Base-by-base conservation (phyloP, 2,113 vertebrate species). In the Gallinago media region DNA sequence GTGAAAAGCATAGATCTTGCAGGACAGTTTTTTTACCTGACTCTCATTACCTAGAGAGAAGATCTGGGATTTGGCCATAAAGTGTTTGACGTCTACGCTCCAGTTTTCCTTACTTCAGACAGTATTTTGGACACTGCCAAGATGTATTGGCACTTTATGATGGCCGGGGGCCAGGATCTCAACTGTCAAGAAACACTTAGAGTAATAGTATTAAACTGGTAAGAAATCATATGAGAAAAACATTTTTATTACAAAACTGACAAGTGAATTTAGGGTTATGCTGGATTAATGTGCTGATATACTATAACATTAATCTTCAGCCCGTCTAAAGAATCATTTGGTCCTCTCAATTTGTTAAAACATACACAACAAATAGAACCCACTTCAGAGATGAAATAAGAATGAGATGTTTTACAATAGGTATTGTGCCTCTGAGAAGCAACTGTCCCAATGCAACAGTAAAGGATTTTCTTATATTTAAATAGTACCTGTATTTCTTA, bases 111-210 rank as follows among this genome's bases (percentile, higher is more conserved):
- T 66, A 36, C 70, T 97, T 91, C 58, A 92, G 85, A 86, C 38
- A 66, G 73, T 83, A 86, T 92, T 97, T 73, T 84, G 63, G 94
- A 92, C 91, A 95, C 67, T 96, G 91, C 71, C 96, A 93, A 95
- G 86, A 93, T 66, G 70, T 67, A 93, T 18, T 95, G 92, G 92
- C 96, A 98, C 92, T 97, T 97, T 68, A 66, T 0, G 3, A 92
- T 79, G 82, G 95, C 88, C 20, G 20, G 50, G 78, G 94, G 94
- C 85, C 96, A 97, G 81, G 72, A 95, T 92, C 97, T 89, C 96
- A 96, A 90, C 95, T 14, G 14, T 95, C 81, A 67, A 96, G 79
- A 82, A 97, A 92, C 81, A 93, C 65, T 92, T 81, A 90, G 65
- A 97, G n/a, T 88, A 94, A 89, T 6, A 92, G 78, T 80, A 96